phyloP scores from a whole-genome alignment of 2,113 vertebrate genomes.

The Campylomormyrus numenius region DNA sequence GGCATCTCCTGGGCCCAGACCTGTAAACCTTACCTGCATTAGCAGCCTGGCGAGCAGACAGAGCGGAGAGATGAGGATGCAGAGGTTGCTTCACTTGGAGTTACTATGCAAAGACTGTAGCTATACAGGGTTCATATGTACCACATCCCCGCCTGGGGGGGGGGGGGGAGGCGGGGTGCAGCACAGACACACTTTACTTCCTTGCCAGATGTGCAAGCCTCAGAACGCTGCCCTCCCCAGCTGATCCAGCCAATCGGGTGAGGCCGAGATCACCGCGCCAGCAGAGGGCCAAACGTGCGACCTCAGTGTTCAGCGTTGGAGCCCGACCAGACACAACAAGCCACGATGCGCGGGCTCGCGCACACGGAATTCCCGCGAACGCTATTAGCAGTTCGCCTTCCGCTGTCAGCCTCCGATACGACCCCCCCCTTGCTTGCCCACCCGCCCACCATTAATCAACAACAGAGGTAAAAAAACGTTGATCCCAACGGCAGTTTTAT shows the following conservation, averaged over 20 bases:
- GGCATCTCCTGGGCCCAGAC: background rate
- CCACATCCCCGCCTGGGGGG: background rate
- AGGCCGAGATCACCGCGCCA: constrained; percentile 34
- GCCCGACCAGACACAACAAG: constrained; percentile 87
- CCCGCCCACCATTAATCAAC: constrained; percentile 51
- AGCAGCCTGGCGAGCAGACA: background rate
- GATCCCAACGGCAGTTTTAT: constrained; percentile 38
- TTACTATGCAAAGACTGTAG: background rate
- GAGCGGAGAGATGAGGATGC: background rate
- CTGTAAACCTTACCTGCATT: background rate
- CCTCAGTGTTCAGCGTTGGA: constrained; percentile 65
- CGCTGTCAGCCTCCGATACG: constrained; percentile 59
- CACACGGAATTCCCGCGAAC: constrained; percentile 60
- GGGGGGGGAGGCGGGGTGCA: background rate
- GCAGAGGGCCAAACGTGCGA: constrained; percentile 68
- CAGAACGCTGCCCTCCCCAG: background rate
- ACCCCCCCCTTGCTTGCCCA: constrained; percentile 46
- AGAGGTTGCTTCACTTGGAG: background rate
- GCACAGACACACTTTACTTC: background rate
- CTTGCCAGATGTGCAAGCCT: background rate
- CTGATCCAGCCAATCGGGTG: background rate
- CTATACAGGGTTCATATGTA: background rate
- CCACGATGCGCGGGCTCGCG: constrained; percentile 59
- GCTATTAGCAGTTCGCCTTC: constrained; percentile 38
- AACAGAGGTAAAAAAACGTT: constrained; percentile 35